Evolutionary conservation across 2,888 invertebrate genomes (phyloP), one percentile per base, ranked within the genome.

Genomic region (Philopedon plagiatum): DNA sequence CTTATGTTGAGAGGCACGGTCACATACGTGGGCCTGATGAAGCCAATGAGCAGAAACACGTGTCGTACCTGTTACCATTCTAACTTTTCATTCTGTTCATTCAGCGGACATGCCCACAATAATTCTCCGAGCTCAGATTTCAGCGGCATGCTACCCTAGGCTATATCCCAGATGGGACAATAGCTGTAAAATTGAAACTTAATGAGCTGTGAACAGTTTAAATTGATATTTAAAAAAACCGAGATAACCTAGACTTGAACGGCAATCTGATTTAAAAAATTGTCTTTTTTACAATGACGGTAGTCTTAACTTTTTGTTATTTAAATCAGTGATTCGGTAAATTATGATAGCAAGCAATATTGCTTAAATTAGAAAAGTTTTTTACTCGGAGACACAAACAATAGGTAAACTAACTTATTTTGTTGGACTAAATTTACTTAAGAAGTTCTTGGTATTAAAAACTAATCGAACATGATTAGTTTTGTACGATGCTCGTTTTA

Each of bases 141-240:
- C 84, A 81, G 81, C 83, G 83, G 84, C 84, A 85, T 82, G 83
- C 83, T 80, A 81, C 84, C 83, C 82, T 78, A 79, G 83, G 84
- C 83, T 81, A 82, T 85, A 85, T 85, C 85, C 85, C 85, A 85
- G 83, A 85, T 85, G 85, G 85, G 85, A 86, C 85, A 86, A 86
- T 85, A 84, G 85, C 86, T 86, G 86, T 86, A 86, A 86, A 86
- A 86, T 86, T 86, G 86, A 84, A 86, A 86, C 82, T 85, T 84
- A 86, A 86, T 86, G 86, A 85, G 85, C 84, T 85, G 85, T 85
- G 82, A 86, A 83, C 85, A 83, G 84, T 85, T 85, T 85, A 86
- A 86, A 86, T 86, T 86, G 86, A 86, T 86, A 86, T 86, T 86
- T 86, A 86, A 86, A 86, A 85, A 85, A 85, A 85, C 83, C 84